Evolutionary conservation across 2,113 vertebrate species (phyloP).

Genomic region (Phainopepla nitens): DNA sequence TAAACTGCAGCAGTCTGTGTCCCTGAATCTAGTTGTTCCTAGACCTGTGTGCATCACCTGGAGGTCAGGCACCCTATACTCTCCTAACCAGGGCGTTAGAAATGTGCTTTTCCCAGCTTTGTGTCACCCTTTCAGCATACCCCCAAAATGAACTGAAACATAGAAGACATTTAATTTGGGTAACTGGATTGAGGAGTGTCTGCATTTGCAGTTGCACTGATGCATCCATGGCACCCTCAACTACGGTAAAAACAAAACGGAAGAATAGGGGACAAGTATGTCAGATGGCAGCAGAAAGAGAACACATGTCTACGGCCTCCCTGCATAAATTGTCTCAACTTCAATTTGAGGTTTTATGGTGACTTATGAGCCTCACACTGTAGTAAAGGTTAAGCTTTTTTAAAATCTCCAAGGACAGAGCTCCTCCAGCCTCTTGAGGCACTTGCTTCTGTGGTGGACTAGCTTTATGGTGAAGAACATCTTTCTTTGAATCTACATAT

Average conservation of each 20-base stretch:
- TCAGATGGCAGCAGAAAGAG: not conserved
- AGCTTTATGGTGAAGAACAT: not conserved
- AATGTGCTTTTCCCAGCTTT: not conserved
- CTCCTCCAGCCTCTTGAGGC: not conserved
- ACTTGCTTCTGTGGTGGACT: not conserved
- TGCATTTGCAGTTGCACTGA: not conserved
- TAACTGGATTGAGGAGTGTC: not conserved
- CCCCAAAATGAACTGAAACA: not conserved
- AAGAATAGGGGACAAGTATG: not conserved
- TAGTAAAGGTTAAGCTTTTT: not conserved
- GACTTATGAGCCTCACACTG: fast-evolving
- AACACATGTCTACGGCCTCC: fast-evolving
- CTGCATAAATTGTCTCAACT: not conserved
- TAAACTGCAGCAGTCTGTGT: not conserved
- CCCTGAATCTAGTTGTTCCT: not conserved
- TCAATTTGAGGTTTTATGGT: not conserved
- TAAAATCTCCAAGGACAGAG: not conserved
- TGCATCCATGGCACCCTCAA: not conserved
- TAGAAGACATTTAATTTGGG: not conserved
- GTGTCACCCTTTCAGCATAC: not conserved
- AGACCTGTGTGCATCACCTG: not conserved
- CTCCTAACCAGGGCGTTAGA: not conserved
- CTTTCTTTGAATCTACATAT: not conserved
- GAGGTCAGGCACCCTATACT: not conserved
- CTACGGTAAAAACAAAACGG: not conserved